Percentiles rank a stretch among this genome's conserved stretches.
Evolutionary conservation across 2,113 vertebrate species (phyloP).

Genomic region (Anarhynchus alexandrinus): DNA sequence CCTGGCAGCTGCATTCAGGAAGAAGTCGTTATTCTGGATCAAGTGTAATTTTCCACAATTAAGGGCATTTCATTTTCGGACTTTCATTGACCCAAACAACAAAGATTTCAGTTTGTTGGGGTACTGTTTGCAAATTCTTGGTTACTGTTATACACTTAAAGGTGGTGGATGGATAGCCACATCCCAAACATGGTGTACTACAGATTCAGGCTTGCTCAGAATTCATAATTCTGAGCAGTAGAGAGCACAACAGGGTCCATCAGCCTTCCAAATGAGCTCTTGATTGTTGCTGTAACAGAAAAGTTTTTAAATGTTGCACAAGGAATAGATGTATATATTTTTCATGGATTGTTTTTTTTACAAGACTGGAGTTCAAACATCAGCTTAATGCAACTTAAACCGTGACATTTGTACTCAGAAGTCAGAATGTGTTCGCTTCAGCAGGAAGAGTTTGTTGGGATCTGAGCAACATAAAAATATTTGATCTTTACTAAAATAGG

Average conservation of each 20-base stretch:
- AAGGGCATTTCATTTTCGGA: background rate
- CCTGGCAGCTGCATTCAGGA: background rate
- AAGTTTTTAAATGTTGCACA: background rate
- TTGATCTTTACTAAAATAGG: slow-evolving; percentile 27
- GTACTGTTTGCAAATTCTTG: background rate
- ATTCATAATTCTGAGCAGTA: background rate
- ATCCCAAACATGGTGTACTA: background rate
- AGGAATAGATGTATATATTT: background rate
- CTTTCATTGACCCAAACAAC: background rate
- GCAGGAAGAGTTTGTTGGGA: background rate
- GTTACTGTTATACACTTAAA: background rate
- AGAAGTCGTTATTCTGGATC: background rate
- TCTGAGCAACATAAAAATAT: background rate
- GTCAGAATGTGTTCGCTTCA: background rate
- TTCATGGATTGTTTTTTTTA: background rate
- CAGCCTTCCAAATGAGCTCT: background rate
- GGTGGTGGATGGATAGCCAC: background rate
- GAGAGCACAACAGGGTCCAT: background rate
- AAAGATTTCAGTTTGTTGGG: background rate
- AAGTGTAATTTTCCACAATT: background rate
- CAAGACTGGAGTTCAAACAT: background rate
- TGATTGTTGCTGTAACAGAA: background rate
- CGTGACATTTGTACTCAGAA: background rate
- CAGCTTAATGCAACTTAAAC: background rate
- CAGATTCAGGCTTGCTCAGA: background rate